These are phyloP conservation scores for Melipona quadrifasciata DNA, from an alignment of 1,140 invertebrate species.

Conservation along the genomic window DNA sequence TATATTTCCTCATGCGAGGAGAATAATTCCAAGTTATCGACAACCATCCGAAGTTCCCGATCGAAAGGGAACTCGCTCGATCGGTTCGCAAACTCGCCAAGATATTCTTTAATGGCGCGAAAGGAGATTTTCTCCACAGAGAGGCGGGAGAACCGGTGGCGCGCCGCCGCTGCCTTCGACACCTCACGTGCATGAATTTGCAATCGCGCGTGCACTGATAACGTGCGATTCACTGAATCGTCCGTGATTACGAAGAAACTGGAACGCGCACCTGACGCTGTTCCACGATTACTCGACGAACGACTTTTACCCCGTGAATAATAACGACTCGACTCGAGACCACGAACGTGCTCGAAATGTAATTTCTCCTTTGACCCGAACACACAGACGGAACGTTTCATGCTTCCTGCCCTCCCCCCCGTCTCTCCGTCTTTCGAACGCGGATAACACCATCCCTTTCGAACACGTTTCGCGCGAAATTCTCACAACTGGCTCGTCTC, in stretches of 20 bases:
- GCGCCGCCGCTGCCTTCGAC: conserved; percentile 20
- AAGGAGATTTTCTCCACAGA: conserved; percentile 33
- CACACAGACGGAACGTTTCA: background rate
- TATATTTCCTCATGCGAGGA: background rate
- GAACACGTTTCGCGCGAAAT: background rate
- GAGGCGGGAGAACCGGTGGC: background rate
- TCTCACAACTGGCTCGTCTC: background rate
- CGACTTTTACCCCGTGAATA: conserved; percentile 61
- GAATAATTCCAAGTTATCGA: conserved; percentile 24
- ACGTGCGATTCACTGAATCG: conserved; percentile 48
- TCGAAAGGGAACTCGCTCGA: conserved; percentile 13
- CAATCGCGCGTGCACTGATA: conserved; percentile 49
- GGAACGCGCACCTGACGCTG: conserved; percentile 59
- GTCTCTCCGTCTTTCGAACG: too few species aligned
- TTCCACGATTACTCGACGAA: conserved; percentile 52
- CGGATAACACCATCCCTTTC: background rate
- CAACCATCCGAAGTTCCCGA: background rate
- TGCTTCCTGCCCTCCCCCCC: too few species aligned
- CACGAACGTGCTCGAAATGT: conserved; percentile 56
- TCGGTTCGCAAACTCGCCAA: conserved; percentile 20
- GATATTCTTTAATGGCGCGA: conserved; percentile 46
- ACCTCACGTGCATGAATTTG: conserved; percentile 47
- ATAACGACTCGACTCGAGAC: conserved; percentile 58
- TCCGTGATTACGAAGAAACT: conserved; percentile 57
- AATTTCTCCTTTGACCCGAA: conserved; percentile 12